Evolutionary conservation across 2,888 invertebrate genomes (phyloP).

Genomic region (Heliothis peltigera): DNA sequence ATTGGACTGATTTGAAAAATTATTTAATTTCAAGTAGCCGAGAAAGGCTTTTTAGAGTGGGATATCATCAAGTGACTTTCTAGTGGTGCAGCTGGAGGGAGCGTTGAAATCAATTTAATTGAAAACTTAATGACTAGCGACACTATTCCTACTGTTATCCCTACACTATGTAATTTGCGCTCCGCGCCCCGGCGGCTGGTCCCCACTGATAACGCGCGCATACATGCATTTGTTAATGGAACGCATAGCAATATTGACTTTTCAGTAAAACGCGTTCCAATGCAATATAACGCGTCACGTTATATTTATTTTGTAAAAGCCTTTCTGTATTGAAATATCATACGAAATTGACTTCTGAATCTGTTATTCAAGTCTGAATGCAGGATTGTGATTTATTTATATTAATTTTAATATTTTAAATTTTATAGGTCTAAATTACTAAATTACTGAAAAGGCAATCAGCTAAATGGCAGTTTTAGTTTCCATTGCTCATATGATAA

Average conservation of each 20-base stretch:
- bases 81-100: too few relatives aligned
- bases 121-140: not conserved
- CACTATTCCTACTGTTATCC: slow-evolving; percentile 21
- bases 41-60: too few relatives aligned
- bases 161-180: slow-evolving; percentile 33
- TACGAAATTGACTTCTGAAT: slow-evolving; percentile 2
- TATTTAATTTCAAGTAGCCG: too few relatives aligned
- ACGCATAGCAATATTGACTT: slow-evolving; percentile 61
- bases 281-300: slow-evolving; percentile 42
- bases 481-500: not conserved
- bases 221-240: slow-evolving; percentile 65
- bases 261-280: slow-evolving; percentile 52
- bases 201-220: slow-evolving; percentile 59
- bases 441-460: too few relatives aligned
- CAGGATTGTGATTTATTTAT: not conserved
- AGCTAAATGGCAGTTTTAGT: not conserved
- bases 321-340: slow-evolving; percentile 36
- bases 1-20: too few relatives aligned
- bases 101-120: too few relatives aligned
- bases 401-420: not conserved
- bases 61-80: too few relatives aligned
- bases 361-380: not conserved
- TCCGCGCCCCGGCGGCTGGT: slow-evolving; percentile 48
- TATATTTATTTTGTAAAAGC: slow-evolving; percentile 39
- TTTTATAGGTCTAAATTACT: not conserved